These are phyloP conservation scores for Samia ricini DNA, from an alignment of 1,140 invertebrate species.

Conservation along the genomic window DNA sequence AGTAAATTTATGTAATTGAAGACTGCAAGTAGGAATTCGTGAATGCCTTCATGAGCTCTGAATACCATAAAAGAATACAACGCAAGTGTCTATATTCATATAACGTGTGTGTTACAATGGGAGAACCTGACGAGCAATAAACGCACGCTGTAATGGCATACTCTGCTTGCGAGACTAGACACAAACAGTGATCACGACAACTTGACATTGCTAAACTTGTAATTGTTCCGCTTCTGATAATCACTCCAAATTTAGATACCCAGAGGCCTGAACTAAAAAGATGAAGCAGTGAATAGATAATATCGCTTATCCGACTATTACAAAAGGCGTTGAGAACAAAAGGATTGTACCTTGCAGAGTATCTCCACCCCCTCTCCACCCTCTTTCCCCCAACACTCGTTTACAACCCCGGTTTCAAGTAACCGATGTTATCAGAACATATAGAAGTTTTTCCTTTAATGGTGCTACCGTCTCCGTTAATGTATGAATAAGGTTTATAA, in stretches of 20 bases:
- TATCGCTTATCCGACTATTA: not conserved
- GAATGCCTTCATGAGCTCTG: too few species aligned
- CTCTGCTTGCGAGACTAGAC: too few species aligned
- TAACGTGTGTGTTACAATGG: too few species aligned
- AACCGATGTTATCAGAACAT: not conserved
- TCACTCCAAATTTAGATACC: slow-evolving; percentile 16
- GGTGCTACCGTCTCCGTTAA: not conserved
- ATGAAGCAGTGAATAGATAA: slow-evolving; percentile 13
- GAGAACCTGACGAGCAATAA: not conserved
- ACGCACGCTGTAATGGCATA: too few species aligned
- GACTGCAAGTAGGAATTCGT: too few species aligned
- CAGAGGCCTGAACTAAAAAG: slow-evolving; percentile 3
- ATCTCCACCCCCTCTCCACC: too few species aligned
- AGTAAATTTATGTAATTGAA: too few species aligned
- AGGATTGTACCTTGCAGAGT: not conserved
- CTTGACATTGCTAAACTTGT: slow-evolving; percentile 11
- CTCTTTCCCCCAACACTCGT: not conserved
- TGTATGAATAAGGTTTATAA: not conserved
- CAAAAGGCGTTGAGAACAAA: not conserved
- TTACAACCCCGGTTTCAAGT: not conserved
- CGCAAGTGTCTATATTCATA: not conserved
- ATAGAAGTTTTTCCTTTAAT: not conserved
- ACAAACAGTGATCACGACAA: slow-evolving; percentile 6
- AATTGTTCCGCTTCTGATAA: slow-evolving; percentile 13
- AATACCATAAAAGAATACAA: too few species aligned